A percentile compares a stretch with the other conserved stretches of the same genome.
phyloP scores from a whole-genome alignment of 2,797 vertebrate species.

The Lagodon rhomboides region DNA sequence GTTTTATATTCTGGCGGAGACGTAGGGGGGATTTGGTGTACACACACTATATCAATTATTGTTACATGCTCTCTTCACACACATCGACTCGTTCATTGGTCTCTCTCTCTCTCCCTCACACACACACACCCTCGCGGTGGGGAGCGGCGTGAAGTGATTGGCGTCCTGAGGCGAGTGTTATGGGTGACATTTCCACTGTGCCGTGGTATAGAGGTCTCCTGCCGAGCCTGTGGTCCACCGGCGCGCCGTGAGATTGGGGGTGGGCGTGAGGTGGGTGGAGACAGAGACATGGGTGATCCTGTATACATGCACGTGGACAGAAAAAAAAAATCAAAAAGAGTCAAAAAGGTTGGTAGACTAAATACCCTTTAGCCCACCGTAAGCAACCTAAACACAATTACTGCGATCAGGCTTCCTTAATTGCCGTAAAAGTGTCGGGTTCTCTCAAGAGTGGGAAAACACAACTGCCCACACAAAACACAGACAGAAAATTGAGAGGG shows the following conservation, averaged over 20 bases:
- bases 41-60: constrained; percentile 31
- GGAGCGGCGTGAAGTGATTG: constrained; percentile 69
- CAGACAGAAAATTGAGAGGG: constrained; percentile 15
- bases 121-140: constrained; percentile 22
- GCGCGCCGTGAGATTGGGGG: constrained; percentile 28
- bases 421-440: not conserved
- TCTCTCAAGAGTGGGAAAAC: not conserved
- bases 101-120: not conserved
- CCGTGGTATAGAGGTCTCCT: constrained; percentile 61
- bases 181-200: constrained; percentile 78
- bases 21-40: constrained; percentile 35
- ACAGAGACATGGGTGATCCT: not conserved
- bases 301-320: not conserved
- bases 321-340: not conserved
- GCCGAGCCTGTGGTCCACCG: constrained; percentile 54
- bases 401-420: no score
- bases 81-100: constrained; percentile 6
- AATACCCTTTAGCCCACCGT: not conserved
- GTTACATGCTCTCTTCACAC: constrained; percentile 45
- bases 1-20: constrained; percentile 33
- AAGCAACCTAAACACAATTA: not conserved
- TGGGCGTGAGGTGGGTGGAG: not conserved
- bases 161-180: constrained; percentile 74
- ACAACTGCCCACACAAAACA: not conserved
- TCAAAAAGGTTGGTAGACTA: no score